Evolutionary conservation across 1,140 invertebrate species (phyloP).

Genomic region (Conopomorpha cramerella): DNA sequence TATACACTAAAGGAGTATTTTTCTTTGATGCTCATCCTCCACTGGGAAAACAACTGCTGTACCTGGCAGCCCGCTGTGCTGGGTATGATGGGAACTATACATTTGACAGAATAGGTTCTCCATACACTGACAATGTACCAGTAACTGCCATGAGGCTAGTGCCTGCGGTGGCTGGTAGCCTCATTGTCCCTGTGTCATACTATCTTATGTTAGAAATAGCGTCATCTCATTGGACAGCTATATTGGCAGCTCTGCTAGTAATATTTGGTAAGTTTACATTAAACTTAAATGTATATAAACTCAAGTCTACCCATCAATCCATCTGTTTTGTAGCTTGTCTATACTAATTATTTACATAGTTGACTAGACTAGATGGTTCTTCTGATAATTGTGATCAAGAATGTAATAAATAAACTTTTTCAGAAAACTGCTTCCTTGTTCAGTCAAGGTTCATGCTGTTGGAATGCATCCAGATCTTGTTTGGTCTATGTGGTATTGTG

Average conservation of each 20-base stretch:
- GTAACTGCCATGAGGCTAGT: constrained; percentile 83
- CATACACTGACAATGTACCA: constrained; percentile 74
- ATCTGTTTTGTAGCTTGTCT: no score
- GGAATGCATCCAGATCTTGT: constrained; percentile 91
- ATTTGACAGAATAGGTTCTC: constrained; percentile 76
- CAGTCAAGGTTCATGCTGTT: constrained; percentile 95
- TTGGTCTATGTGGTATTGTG: constrained; percentile 79
- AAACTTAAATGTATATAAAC: neutral
- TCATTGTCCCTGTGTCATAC: constrained; percentile 84
- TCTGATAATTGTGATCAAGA: no score
- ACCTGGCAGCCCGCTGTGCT: constrained; percentile 75
- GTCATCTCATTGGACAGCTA: constrained; percentile 77
- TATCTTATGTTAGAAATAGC: constrained; percentile 83
- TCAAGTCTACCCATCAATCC: no score
- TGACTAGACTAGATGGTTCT: no score
- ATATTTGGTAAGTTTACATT: constrained; percentile 70
- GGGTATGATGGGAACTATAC: constrained; percentile 87
- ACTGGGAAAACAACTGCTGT: constrained; percentile 89
- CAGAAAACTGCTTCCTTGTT: constrained; percentile 91
- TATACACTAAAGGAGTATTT: constrained; percentile 91
- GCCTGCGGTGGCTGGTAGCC: constrained; percentile 87
- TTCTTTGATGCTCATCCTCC: constrained; percentile 97
- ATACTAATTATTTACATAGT: no score
- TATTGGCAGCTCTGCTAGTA: constrained; percentile 80
- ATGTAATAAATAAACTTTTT: no score